Base-by-base conservation (phyloP, 2,888 invertebrate species). In the Sericinus montela region DNA sequence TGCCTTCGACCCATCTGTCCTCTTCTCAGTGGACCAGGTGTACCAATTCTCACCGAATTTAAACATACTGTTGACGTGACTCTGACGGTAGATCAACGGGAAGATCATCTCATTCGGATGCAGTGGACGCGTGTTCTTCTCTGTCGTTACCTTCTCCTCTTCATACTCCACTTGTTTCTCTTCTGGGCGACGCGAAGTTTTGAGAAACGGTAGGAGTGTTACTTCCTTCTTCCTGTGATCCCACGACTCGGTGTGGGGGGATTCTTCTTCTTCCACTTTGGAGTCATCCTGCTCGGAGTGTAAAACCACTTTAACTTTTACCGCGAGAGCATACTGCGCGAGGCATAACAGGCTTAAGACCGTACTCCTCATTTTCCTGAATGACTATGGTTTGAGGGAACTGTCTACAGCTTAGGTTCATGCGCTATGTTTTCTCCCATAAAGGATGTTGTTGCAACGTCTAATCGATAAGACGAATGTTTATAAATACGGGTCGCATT, bases 21-120 rank as follows among this genome's bases (percentile, higher is more conserved):
- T 63, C 45, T 79, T 83, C 53, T 87, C 86, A 1, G 72, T 73
- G 1, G 85, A 77, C 87, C 87, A 87, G 14, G 87, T 87, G 58
- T 86, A 87, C 87, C 87, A 87, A 53, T 81, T 85, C 51, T 80
- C 84, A 1, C 82, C 84, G 52, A 84, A 84, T 59, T 86, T 86
- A 55, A 87, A 87, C 86, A 86, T 85, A 55, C 83, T 85, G 56
- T 83, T 86, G 28, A 87, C 75, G 53, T 87, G 85, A 41, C 54
- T 75, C 60, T 87, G 87, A 0, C 69, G 71, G 57, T 84, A 86
- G 53, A 87, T 84, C 47, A 87, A 59, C 0, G 87, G 83, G 52
- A 87, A 87, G 4, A 87, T 71, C 65, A 87, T 62, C 55, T 86
- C 84, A 53, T 86, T 86, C 1, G 86, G 87, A 46, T 87, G 87